Percentiles rank a stretch among this genome's conserved stretches.
Conservation (phyloP, 2,113 vertebrate species). For the Trichomycterus rosablanca region DNA sequence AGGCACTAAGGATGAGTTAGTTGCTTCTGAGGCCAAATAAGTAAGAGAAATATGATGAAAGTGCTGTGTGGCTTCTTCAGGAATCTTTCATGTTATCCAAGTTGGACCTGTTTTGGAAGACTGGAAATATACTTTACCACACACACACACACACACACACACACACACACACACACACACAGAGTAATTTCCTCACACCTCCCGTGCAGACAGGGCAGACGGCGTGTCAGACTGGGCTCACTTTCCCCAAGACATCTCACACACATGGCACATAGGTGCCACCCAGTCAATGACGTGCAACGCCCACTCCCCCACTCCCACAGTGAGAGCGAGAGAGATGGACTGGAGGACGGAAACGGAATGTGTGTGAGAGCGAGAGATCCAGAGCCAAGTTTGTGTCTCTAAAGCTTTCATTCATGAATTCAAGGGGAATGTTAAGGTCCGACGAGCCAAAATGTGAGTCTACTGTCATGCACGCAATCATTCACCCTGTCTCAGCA, state of each 20-base stretch:
- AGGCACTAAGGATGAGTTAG: no score
- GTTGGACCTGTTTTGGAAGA: conserved; percentile 21
- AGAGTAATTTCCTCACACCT: conserved; percentile 30
- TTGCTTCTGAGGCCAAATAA: no score
- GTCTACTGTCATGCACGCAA: not conserved
- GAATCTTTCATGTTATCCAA: not conserved
- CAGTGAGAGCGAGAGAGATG: not conserved
- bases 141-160: conserved; percentile 21
- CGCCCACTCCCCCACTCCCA: conserved; percentile 10
- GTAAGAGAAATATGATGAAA: no score
- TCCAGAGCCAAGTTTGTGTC: conserved; percentile 4
- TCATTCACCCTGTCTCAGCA: conserved; percentile 5
- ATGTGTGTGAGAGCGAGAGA: conserved; percentile 9
- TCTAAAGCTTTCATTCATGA: conserved; percentile 32
- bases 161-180: conserved; percentile 10
- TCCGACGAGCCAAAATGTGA: not conserved
- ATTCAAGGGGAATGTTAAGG: conserved; percentile 17
- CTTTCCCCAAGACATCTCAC: conserved; percentile 40
- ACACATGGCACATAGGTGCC: conserved; percentile 44
- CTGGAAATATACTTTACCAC: conserved; percentile 3
- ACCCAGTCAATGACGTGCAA: conserved; percentile 21
- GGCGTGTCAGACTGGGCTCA: conserved; percentile 26
- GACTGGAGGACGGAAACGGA: conserved; percentile 10
- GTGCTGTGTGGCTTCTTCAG: no score
- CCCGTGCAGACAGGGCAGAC: conserved; percentile 26